Conservation (phyloP, 2,888 invertebrate genomes). For the Orthosia gothica region DNA sequence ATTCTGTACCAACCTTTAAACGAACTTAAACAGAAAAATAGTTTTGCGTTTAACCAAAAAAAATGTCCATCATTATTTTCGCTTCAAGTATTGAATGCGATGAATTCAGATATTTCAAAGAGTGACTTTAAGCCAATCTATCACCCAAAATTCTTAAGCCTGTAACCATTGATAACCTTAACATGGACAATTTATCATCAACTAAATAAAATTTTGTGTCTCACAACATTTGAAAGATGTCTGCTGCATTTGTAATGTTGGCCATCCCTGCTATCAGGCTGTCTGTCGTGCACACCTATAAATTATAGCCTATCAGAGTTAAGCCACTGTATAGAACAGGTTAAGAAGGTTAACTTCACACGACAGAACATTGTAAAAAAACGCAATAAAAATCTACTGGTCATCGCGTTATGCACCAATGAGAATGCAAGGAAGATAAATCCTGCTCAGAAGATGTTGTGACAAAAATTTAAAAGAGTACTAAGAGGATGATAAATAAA, state of each 20-base stretch:
- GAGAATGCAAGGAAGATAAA: no score
- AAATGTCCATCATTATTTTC: background rate
- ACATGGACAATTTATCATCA: constrained; percentile 22
- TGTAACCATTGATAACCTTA: background rate
- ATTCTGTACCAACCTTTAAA: background rate
- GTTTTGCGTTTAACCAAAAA: background rate
- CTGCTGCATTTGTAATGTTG: constrained; percentile 47
- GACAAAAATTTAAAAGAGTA: no score
- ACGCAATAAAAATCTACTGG: no score
- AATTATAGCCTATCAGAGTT: constrained; percentile 53
- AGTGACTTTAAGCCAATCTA: constrained; percentile 1
- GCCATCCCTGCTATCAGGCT: constrained; percentile 46
- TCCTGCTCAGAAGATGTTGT: no score
- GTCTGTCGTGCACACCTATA: constrained; percentile 46
- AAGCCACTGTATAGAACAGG: background rate
- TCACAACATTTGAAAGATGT: constrained; percentile 48
- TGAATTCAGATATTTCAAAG: background rate
- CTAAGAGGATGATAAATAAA: no score
- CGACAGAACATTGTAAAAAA: no score
- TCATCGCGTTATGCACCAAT: no score
- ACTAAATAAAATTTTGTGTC: constrained; percentile 40
- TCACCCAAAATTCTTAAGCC: background rate
- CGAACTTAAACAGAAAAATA: background rate
- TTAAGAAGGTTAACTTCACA: constrained; percentile 12
- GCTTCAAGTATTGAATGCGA: background rate